Percentiles rank a stretch among this genome's conserved stretches.
phyloP scores from a whole-genome alignment of 2,888 invertebrate genomes.

The Anorthoa munda region DNA sequence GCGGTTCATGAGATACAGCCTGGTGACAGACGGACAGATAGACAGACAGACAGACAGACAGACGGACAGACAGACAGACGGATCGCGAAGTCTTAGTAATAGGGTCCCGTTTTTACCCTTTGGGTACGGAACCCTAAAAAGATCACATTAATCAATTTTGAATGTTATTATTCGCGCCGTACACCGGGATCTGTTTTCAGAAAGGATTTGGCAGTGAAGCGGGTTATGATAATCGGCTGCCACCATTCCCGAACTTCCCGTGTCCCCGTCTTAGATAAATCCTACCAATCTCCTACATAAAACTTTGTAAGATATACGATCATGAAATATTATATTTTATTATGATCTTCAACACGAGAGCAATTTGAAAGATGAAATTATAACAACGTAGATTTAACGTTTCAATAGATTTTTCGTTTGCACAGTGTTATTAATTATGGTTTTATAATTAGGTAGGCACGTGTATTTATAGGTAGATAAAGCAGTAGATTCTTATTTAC shows the following conservation, averaged over 20 bases:
- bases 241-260: slow-evolving; percentile 61
- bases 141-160: slow-evolving; percentile 60
- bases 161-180: slow-evolving; percentile 56
- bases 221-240: slow-evolving; percentile 68
- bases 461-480: background rate
- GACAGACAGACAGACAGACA: no score
- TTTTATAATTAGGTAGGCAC: background rate
- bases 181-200: slow-evolving; percentile 59
- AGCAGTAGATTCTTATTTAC: background rate
- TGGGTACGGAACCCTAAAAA: no score
- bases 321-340: slow-evolving; percentile 56
- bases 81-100: no score
- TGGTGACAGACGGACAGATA: no score
- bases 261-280: slow-evolving; percentile 65
- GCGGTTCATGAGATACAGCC: no score
- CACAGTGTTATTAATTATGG: background rate
- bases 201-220: slow-evolving; percentile 65
- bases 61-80: no score
- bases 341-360: slow-evolving; percentile 52
- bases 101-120: no score
- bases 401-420: slow-evolving; percentile 9
- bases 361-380: slow-evolving; percentile 41
- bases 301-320: slow-evolving; percentile 66
- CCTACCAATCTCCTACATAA: slow-evolving; percentile 65
- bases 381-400: slow-evolving; percentile 7